Conservation (phyloP, 1,140 invertebrate species). For the Ephestia elutella region DNA sequence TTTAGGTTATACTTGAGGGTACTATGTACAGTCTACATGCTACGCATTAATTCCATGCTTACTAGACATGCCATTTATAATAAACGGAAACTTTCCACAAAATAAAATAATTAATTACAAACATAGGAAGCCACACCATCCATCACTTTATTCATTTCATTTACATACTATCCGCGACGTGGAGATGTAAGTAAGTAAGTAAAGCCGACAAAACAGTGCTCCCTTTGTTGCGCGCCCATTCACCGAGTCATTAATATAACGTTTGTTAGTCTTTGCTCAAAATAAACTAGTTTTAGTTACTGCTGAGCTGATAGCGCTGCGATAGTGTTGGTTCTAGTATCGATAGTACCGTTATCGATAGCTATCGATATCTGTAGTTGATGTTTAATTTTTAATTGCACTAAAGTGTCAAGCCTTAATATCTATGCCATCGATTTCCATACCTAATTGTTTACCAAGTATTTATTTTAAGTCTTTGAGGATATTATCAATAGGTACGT, state of each 20-base stretch:
- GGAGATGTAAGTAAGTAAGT: background rate
- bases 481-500: no score
- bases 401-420: no score
- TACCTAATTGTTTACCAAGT: no score
- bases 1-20: no score
- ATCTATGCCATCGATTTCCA: no score
- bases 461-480: no score
- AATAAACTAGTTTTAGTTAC: background rate
- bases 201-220: background rate
- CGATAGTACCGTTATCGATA: no score
- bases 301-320: background rate
- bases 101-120: background rate
- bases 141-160: slow-evolving; percentile 3
- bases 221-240: background rate
- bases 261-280: background rate
- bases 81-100: background rate
- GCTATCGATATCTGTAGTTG: no score
- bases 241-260: background rate
- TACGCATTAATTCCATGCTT: no score
- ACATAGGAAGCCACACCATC: background rate
- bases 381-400: no score
- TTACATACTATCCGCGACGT: slow-evolving; percentile 1
- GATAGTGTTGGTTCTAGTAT: background rate
- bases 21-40: no score
- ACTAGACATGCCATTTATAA: no score